Evolutionary conservation across 2,797 vertebrate species (phyloP), one percentile per base, ranked within the genome.

Genomic region (Bovichtus diacanthus): DNA sequence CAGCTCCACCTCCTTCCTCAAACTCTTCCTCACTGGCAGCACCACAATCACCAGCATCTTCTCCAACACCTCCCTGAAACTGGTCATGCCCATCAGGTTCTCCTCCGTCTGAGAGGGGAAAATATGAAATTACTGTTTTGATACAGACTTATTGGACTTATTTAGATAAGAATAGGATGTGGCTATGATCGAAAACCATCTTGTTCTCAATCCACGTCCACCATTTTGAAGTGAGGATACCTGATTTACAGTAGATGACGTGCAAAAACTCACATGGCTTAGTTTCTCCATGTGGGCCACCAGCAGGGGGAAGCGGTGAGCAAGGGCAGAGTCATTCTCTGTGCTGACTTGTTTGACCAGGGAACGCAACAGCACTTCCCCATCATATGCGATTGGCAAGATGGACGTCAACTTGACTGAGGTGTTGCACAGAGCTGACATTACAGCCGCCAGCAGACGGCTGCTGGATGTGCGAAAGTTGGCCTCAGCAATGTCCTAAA

Each of bases 11-110:
- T 99, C 98, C 89, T 98, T 97, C 89, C 98, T 96, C 66, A 99
- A 94, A 83, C 96, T 98, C 84, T 99, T 99, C 66, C 98, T 96
- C 62, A 99, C 98, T 0, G 98, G 98, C 27, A 99, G 94, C 64
- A 99, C 97, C 77, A 99, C 98, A 76, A 99, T 99, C 74, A 99
- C 97, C 80, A 99, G 88, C 98, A 99, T 99, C 88, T 99, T 99
- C 88, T 99, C 98, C 74, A 99, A 88, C 11, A 99, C 98, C 87
- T 99, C 98, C 3, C 98, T 96, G 87, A 99, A 99, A 87, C 98
- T 99, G 18, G 98, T 98, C 96, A 99, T 97, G 13, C 98, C 98
- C 78, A 98, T 99, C 76, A 99, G 94, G 82, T 98, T 99, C 92
- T 99, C 98, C 86, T 99, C 98, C 2, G 95, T 98, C 98, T 99